Evolutionary conservation across 2,113 vertebrate genomes (phyloP), one percentile per base, ranked within the genome.

Genomic region (Machaerirhynchus nigripectus): DNA sequence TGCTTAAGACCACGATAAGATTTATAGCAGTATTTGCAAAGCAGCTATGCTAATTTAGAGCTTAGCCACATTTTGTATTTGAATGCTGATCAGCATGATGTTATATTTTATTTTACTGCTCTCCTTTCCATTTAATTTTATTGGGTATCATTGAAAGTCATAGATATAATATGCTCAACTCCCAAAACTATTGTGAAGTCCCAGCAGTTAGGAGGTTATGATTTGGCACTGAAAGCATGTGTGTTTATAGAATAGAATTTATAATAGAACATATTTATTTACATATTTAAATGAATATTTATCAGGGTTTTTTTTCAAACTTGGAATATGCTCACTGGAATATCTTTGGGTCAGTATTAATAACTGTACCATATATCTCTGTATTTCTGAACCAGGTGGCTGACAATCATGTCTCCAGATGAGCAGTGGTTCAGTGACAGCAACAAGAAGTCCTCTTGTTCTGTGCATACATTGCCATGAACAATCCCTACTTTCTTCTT

Each of bases 351-450:
- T 89, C 76, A 84, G 31, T 65, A 70, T 89, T 93, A 85, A 87
- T 88, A 90, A 42, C 75, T 57, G 27, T 61, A 49, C 83, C 88
- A 87, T 94, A 93, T 94, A 64, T 14, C 76, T 69, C 27, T 61
- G 15, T 37, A 69, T 95, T 92, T 94, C 39, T 90, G 47, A 89
- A 93, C 57, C 85, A 96, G 79, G 90, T 95, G 79, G 56, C 50
- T 95, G 85, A 46, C 76, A 90, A 33, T 68, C 68, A 40, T 10
- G 3, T 79, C n/a, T 94, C 56, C 75, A 96, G 87, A 85, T 89
- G 67, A 80, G 9, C 28, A 81, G 56, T 8, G 0, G 40, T 84
- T 95, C 57, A 89, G n/a, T 78, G 77, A 74, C 61, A 90, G 71
- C 40, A 70, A 33, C 27, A 82, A 60, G 63, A 75, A 57, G 4